Percentiles rank a stretch among this genome's conserved stretches.
phyloP scores from a whole-genome alignment of 2,888 invertebrate genomes.

The Theretra japonica region DNA sequence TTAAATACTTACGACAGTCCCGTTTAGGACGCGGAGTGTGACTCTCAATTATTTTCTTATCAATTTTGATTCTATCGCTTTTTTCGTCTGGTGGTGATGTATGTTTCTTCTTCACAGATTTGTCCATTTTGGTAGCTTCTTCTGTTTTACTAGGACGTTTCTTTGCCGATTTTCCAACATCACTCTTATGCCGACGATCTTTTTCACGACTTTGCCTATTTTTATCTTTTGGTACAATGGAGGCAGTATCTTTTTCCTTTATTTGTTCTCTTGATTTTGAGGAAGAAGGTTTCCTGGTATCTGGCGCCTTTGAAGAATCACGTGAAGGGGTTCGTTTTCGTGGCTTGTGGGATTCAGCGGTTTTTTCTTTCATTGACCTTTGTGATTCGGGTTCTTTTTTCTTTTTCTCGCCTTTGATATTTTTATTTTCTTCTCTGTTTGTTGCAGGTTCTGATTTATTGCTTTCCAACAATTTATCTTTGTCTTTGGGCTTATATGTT shows the following conservation, averaged over 20 bases:
- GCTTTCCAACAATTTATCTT: background rate
- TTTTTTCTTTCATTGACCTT: background rate
- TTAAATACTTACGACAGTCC: slow-evolving; percentile 50
- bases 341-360: background rate
- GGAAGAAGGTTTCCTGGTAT: background rate
- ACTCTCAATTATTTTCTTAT: background rate
- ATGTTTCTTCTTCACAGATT: background rate
- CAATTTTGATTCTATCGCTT: background rate
- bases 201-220: background rate
- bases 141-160: background rate
- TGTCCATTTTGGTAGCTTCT: background rate
- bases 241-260: background rate
- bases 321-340: background rate
- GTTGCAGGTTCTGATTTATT: background rate
- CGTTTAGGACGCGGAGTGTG: slow-evolving; percentile 38
- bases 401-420: slow-evolving; percentile 8
- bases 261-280: slow-evolving; percentile 19
- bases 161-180: background rate
- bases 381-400: background rate
- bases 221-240: background rate
- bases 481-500: background rate
- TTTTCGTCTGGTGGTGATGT: background rate
- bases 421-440: slow-evolving; percentile 10
- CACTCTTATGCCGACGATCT: background rate
- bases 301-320: too few relatives aligned